These are phyloP conservation scores for Psilopsiagon aymara DNA, from an alignment of 2,113 vertebrate genomes.

Conservation along the genomic window DNA sequence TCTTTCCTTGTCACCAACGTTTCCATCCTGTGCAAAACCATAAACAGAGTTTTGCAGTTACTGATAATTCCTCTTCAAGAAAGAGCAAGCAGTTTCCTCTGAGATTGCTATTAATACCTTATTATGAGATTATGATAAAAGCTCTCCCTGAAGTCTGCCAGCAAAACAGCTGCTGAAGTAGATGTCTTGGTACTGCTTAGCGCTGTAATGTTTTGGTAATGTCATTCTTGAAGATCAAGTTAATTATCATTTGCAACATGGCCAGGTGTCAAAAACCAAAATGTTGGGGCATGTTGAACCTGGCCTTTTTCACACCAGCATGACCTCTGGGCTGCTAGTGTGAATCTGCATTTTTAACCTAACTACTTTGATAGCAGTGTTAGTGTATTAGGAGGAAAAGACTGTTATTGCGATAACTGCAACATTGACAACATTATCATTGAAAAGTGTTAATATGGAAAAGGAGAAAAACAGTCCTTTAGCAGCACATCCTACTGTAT, in stretches of 20 bases:
- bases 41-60: not conserved
- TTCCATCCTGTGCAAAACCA: not conserved
- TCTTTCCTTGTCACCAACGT: not conserved
- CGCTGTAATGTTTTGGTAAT: not conserved
- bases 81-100: not conserved
- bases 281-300: not conserved
- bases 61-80: not conserved
- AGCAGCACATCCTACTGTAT: not conserved
- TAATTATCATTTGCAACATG: not conserved
- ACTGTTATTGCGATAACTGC: not conserved
- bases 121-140: conserved; percentile 21
- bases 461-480: not conserved
- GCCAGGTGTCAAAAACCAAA: not conserved
- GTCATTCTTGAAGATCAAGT: not conserved
- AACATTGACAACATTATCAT: not conserved
- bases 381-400: not conserved
- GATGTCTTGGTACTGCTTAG: not conserved
- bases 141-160: not conserved
- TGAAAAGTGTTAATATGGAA: not conserved
- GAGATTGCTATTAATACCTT: conserved; percentile 12
- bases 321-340: not conserved
- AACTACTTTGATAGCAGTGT: not conserved
- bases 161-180: not conserved
- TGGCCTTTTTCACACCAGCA: not conserved
- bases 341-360: not conserved